Percentiles rank a stretch among this genome's conserved stretches.
Conservation (phyloP, 37 sponge, comb jelly and placozoan species). For the Crambe crambe region DNA sequence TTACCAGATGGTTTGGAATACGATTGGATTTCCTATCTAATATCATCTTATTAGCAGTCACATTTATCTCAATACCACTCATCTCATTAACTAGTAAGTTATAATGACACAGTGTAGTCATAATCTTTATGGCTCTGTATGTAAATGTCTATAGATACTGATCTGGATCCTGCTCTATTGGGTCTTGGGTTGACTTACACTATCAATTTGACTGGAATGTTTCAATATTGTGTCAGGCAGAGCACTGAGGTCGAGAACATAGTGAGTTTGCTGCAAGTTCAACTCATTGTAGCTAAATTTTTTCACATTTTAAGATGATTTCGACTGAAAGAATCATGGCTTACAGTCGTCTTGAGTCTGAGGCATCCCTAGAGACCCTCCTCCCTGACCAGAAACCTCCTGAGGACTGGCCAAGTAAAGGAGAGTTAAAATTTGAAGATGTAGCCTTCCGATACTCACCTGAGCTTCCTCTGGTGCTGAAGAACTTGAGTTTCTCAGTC, state of each 20-base stretch:
- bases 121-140: background rate
- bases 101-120: background rate
- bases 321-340: conserved; percentile 73
- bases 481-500: conserved; percentile 42
- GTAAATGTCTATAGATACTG: background rate
- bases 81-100: background rate
- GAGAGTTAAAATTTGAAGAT: conserved; percentile 19
- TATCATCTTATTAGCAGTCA: conserved; percentile 47
- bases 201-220: conserved; percentile 69
- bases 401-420: conserved; percentile 54
- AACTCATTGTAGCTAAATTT: background rate
- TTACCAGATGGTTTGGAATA: conserved; percentile 77
- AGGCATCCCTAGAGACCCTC: conserved; percentile 59
- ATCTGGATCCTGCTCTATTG: conserved; percentile 49
- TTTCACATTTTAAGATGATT: conserved; percentile 24
- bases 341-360: conserved; percentile 61
- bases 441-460: conserved; percentile 43
- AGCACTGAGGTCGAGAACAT: conserved; percentile 85
- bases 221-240: conserved; percentile 77
- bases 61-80: conserved; percentile 46
- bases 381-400: conserved; percentile 46
- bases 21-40: conserved; percentile 63
- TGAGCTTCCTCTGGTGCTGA: conserved; percentile 43
- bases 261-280: conserved; percentile 29
- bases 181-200: conserved; percentile 75